A percentile compares a stretch with the other conserved stretches of the same genome.
Evolutionary conservation across 2,888 invertebrate species (phyloP).

Genomic region (Nycteola revayana): DNA sequence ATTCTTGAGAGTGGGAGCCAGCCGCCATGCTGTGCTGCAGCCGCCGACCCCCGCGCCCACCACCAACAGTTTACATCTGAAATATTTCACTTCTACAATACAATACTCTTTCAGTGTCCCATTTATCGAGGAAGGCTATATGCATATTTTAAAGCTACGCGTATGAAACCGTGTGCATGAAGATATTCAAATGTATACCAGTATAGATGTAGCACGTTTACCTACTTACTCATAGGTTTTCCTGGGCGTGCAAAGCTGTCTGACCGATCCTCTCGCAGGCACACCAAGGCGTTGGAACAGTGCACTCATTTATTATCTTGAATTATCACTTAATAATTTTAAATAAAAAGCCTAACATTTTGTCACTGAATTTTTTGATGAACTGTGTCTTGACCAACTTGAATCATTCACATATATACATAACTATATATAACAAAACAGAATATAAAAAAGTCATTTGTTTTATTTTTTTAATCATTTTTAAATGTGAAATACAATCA

Average conservation of each 20-base stretch:
- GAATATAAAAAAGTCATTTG: no score
- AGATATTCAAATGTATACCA: no score
- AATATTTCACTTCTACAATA: no score
- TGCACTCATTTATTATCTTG: slow-evolving; percentile 32
- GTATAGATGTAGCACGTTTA: no score
- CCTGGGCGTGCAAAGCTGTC: slow-evolving; percentile 16
- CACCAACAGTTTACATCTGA: slow-evolving; percentile 90
- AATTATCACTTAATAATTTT: slow-evolving; percentile 2
- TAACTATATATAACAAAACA: no score
- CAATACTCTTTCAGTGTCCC: no score
- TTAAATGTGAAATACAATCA: no score
- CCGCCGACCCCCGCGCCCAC: slow-evolving; percentile 97
- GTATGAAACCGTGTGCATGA: no score
- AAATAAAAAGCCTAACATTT: slow-evolving; percentile 11
- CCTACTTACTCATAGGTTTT: slow-evolving; percentile 37
- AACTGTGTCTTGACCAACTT: slow-evolving; percentile 28
- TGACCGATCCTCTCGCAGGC: slow-evolving; percentile 8
- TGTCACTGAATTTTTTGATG: slow-evolving; percentile 4
- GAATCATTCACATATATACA: no score
- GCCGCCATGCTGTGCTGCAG: slow-evolving; percentile 92
- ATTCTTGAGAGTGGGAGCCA: slow-evolving; percentile 85
- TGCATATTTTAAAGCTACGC: no score
- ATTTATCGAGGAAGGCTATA: no score
- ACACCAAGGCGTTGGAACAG: slow-evolving; percentile 20
- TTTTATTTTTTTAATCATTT: no score